phyloP scores from a whole-genome alignment of 2,888 invertebrate genomes.

The Stenodera caucasica region DNA sequence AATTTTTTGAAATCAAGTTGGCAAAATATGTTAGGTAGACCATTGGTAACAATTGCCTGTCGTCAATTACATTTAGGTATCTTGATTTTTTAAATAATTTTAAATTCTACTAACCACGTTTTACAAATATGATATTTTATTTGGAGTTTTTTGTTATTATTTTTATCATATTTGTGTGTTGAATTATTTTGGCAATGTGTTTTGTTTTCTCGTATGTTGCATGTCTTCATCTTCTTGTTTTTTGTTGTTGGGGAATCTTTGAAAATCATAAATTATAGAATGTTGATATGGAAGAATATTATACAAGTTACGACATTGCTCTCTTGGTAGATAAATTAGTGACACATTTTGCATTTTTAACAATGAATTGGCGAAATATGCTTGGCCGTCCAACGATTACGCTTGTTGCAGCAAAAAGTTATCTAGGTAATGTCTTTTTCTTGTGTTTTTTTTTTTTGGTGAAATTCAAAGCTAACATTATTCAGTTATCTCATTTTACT shows the following conservation, averaged over 20 bases:
- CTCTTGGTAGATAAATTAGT: conserved; percentile 92
- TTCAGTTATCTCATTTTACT: not conserved
- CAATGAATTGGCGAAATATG: conserved; percentile 96
- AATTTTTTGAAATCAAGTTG: conserved; percentile 98
- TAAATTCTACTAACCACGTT: not conserved
- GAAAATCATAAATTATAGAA: conserved; percentile 61
- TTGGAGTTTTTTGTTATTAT: too few relatives aligned
- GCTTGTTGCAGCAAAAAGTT: conserved; percentile 80
- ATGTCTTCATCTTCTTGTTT: conserved; percentile 32
- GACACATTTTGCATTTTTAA: conserved; percentile 91
- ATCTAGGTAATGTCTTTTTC: conserved; percentile 68
- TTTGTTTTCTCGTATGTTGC: conserved; percentile 39
- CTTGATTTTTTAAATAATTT: too few relatives aligned
- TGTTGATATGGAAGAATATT: conserved; percentile 92
- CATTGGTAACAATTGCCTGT: conserved; percentile 88
- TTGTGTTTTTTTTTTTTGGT: not conserved
- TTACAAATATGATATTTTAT: not conserved
- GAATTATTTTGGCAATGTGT: conserved; percentile 13
- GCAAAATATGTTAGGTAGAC: conserved; percentile 97
- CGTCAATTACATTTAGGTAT: conserved; percentile 89
- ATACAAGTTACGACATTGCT: conserved; percentile 94
- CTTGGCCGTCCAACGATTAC: conserved; percentile 95
- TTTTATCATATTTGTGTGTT: too few relatives aligned
- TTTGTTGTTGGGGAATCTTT: conserved; percentile 14
- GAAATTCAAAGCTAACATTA: not conserved